Base-by-base conservation (phyloP, 2,888 invertebrate genomes). In the Cheilosia impressa region DNA sequence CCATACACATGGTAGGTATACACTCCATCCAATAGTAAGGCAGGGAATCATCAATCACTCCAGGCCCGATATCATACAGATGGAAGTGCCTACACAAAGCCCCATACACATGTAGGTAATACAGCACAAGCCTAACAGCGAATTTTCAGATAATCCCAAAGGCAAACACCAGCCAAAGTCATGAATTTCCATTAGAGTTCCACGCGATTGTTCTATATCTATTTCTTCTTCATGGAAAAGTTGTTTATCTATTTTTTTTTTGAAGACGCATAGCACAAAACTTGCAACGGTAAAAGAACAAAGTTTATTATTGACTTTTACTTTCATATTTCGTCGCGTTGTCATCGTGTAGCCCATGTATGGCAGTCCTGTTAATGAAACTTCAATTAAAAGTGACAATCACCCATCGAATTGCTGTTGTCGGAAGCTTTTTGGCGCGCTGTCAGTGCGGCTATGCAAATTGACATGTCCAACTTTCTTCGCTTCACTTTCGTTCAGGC, bases 311-410 rank as follows among this genome's bases (percentile, higher is more conserved):
- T 50, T 57, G 41, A 76, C 66, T 76, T 76, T 60, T 76, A n/a
- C 66, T 68, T 76, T 38, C 38, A 38, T 38, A 13, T 13, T 38
- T 68, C 17, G 31, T 24, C 24, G 13, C 17, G 13, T 38, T 38
- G 2, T 31, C 19, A n/a, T 66, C 72, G 45, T 17, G 17, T 2
- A 19, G 47, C 9, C 19, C 47, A 9, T 62, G 66, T 72, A 52
- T 78, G 78, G 78, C 73, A 63, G 57, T 69, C 75, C 58, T 34
- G 47, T 27, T 80, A 75, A 80, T 84, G 69, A 71, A 80, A 71
- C 57, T 75, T 60, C 80, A 71, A 76, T 80, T 65, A 62, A 76
- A 80, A 76, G 69, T 76, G 75, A 84, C 80, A 84, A 76, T 71
- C 60, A 75, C 57, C 38, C 43, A 58, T 52, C 55, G 17, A 9